Conservation (phyloP, 1,140 invertebrate species). For the Leptonema lineaticorne region DNA sequence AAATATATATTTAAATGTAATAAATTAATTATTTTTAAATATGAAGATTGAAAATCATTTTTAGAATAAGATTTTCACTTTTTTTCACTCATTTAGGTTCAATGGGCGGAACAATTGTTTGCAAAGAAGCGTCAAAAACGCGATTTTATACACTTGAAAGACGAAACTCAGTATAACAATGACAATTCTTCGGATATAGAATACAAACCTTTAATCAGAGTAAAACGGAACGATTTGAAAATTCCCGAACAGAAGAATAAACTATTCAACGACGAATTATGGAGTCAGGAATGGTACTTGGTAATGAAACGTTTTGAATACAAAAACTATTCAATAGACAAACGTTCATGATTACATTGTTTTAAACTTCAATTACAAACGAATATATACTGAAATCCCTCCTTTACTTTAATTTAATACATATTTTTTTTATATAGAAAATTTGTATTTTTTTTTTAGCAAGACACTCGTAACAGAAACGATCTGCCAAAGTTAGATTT, state of each 20-base stretch:
- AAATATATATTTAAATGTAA: too few relatives aligned
- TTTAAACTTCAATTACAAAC: too few relatives aligned
- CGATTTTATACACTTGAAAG: conserved; percentile 48
- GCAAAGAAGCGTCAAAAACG: conserved; percentile 63
- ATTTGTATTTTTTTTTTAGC: conserved; percentile 53
- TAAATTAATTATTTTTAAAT: too few relatives aligned
- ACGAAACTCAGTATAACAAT: not conserved
- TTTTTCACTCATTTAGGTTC: too few relatives aligned
- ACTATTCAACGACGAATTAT: conserved; percentile 84
- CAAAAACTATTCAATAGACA: not conserved
- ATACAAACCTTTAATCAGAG: conserved; percentile 7
- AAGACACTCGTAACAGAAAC: conserved; percentile 62
- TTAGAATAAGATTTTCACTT: too few relatives aligned
- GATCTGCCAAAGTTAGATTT: conserved; percentile 69
- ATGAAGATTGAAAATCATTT: too few relatives aligned
- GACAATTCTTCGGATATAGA: too few relatives aligned
- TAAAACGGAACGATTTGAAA: conserved; percentile 35
- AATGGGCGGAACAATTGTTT: conserved; percentile 69
- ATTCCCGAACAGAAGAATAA: conserved; percentile 30
- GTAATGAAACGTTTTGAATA: conserved; percentile 56
- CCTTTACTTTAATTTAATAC: not conserved
- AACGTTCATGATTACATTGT: not conserved
- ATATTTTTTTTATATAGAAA: conserved; percentile 26
- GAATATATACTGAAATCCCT: conserved; percentile 35
- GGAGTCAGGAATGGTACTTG: conserved; percentile 90